Conservation (phyloP, 2,888 invertebrate genomes). For the Ophonus ardosiacus region DNA sequence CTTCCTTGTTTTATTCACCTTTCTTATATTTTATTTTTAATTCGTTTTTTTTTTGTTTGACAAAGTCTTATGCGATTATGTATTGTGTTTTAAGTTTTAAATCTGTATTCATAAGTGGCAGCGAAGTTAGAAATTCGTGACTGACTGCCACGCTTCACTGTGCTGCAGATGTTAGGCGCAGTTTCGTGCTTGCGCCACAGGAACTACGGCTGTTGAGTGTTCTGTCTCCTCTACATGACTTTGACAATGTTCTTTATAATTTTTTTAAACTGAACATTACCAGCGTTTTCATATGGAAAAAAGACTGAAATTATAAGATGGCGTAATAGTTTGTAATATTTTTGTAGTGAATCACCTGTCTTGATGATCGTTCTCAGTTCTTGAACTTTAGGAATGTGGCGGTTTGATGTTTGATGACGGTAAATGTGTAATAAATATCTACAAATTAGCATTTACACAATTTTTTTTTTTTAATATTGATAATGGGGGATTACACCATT, state of each 20-base stretch:
- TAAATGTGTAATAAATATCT: not conserved
- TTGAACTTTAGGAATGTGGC: not conserved
- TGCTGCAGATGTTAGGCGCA: constrained; percentile 24
- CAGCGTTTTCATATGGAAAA: not conserved
- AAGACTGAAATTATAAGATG: not conserved
- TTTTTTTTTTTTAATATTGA: too few relatives aligned
- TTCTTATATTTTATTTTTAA: too few relatives aligned
- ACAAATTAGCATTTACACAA: too few relatives aligned
- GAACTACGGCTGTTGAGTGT: constrained; percentile 35
- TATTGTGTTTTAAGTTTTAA: not conserved
- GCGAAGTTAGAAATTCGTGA: constrained; percentile 15
- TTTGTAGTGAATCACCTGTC: not conserved
- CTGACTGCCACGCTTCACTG: constrained; percentile 24
- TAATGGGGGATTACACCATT: too few relatives aligned
- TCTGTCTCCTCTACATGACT: constrained; percentile 50
- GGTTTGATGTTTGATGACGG: not conserved
- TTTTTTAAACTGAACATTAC: constrained; percentile 10
- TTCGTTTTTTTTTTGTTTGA: too few relatives aligned
- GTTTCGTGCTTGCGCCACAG: constrained; percentile 35
- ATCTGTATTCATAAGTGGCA: constrained; percentile 35
- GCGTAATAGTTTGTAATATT: not conserved
- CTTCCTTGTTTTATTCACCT: too few relatives aligned
- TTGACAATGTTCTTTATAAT: constrained; percentile 29
- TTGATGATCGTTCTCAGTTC: not conserved
- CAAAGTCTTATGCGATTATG: not conserved